Evolutionary conservation across 2,888 invertebrate species (phyloP).

Genomic region (Lepidonotus clava): DNA sequence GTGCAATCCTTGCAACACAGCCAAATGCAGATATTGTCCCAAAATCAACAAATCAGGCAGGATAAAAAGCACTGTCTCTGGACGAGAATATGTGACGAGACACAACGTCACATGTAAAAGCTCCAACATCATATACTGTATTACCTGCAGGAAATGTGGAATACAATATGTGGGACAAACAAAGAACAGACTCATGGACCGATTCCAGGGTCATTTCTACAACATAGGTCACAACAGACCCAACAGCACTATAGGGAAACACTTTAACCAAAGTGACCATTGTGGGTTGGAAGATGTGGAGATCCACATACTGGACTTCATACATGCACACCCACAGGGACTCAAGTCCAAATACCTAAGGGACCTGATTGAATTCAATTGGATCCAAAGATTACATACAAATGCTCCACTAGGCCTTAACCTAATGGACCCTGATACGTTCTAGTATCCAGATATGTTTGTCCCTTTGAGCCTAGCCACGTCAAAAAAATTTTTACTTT

Average conservation of each 20-base stretch:
- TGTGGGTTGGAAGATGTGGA: background rate
- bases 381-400: background rate
- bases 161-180: slow-evolving; percentile 6
- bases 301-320: background rate
- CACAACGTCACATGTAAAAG: background rate
- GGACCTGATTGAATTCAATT: background rate
- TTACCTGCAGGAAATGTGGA: background rate
- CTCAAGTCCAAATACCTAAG: background rate
- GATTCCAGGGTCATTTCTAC: background rate
- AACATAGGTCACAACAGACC: background rate
- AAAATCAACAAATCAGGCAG: background rate
- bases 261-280: no score
- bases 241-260: background rate
- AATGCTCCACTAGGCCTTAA: background rate
- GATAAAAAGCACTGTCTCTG: background rate
- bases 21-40: background rate
- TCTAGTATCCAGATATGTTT: background rate
- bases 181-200: background rate
- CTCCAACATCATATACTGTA: background rate
- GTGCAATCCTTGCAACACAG: background rate
- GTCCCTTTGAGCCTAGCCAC: background rate
- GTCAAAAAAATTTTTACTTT: background rate
- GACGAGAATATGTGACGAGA: background rate
- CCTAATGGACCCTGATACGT: background rate
- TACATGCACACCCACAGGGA: background rate